phyloP scores from a whole-genome alignment of 2,113 vertebrate species.

The Calidris pygmaea region DNA sequence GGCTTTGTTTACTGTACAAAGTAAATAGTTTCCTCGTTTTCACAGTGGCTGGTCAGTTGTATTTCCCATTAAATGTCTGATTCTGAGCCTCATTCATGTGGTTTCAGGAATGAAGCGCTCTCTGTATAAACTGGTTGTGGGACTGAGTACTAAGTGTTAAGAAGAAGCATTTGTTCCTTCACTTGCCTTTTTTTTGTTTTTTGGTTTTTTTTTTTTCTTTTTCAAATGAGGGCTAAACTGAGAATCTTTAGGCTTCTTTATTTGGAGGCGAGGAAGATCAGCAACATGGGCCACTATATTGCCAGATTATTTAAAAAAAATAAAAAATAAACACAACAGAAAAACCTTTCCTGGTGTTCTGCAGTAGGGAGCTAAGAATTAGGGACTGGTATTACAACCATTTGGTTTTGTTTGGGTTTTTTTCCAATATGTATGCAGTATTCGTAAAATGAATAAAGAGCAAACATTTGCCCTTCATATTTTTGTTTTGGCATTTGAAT shows the following conservation, averaged over 20 bases:
- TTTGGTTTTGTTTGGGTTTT: neutral
- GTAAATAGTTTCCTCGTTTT: constrained; percentile 5
- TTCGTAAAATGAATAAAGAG: neutral
- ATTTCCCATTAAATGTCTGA: constrained; percentile 18
- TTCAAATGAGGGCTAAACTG: neutral
- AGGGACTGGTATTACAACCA: neutral
- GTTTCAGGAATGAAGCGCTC: neutral
- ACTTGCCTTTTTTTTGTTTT: neutral
- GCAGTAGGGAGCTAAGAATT: neutral
- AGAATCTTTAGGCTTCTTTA: neutral
- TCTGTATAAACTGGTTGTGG: neutral
- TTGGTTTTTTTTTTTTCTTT: neutral
- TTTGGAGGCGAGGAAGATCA: neutral
- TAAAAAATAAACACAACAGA: neutral
- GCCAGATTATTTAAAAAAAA: neutral
- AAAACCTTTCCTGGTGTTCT: neutral
- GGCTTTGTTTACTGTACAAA: constrained; percentile 12
- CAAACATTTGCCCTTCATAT: neutral
- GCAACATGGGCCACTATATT: neutral
- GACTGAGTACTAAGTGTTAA: neutral
- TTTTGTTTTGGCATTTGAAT: neutral
- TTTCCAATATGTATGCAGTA: neutral
- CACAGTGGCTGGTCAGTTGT: neutral
- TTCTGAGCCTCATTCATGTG: neutral
- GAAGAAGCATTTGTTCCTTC: constrained; percentile 5